These are phyloP conservation scores for Promerops cafer DNA, from an alignment of 2,113 vertebrate genomes.

Conservation along the genomic window DNA sequence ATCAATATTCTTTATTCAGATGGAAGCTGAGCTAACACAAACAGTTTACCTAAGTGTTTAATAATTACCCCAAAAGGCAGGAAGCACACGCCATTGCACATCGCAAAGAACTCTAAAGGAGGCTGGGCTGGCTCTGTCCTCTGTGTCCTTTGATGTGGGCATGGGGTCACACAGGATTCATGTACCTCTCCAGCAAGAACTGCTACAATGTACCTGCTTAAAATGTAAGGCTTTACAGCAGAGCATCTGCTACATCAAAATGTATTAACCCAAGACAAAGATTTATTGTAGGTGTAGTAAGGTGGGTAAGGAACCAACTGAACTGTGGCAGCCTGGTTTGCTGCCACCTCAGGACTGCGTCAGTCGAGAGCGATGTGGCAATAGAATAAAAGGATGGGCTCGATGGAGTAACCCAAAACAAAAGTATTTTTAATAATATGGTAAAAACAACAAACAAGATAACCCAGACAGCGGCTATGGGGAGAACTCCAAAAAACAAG, in stretches of 20 bases:
- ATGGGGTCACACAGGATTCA: neutral
- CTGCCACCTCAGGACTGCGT: too few relatives aligned
- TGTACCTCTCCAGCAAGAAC: neutral
- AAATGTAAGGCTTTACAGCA: neutral
- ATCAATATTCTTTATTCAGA: neutral
- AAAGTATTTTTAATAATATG: too few relatives aligned
- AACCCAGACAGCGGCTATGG: too few relatives aligned
- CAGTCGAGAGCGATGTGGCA: too few relatives aligned
- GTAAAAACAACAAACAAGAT: too few relatives aligned
- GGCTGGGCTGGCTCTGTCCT: neutral
- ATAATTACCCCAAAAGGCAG: neutral
- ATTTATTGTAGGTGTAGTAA: neutral
- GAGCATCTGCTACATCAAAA: neutral
- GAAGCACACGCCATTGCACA: neutral
- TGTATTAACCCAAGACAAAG: neutral
- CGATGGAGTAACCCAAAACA: too few relatives aligned
- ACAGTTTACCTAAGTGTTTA: neutral
- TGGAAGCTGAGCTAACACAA: neutral
- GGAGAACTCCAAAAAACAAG: too few relatives aligned
- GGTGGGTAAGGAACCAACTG: neutral
- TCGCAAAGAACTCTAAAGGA: neutral
- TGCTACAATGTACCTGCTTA: neutral
- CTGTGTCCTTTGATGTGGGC: fast-evolving
- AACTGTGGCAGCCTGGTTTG: too few relatives aligned
- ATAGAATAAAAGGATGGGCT: too few relatives aligned